Base-by-base conservation (phyloP, 2,797 vertebrate genomes). In the Cossypha polioptera region DNA sequence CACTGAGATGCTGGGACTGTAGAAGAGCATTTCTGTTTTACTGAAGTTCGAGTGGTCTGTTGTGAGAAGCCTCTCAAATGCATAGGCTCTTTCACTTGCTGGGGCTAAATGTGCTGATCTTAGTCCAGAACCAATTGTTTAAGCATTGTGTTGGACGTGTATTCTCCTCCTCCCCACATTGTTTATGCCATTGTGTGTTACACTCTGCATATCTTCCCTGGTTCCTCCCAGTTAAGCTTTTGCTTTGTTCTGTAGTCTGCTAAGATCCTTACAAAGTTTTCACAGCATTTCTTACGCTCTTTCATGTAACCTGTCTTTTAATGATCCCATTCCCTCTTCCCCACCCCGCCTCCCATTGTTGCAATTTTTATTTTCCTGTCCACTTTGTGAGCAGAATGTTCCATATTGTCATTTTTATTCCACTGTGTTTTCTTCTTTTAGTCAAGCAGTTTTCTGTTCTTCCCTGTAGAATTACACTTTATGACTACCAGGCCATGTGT, bases 401-500 rank as follows among this genome's bases (percentile, higher is more conserved):
- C n/a, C 73, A 47, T 90, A 71, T 61, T 45, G 75, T 38, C 15
- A 21, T 42, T 62, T 86, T 79, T 84, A 72, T 67, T 92, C 55
- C 50, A 14, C 57, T 61, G 36, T 28, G 47, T 82, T 95, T 94
- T 86, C 95, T 96, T 93, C 83, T 96, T 96, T 92, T 94, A 94
- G 84, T 96, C 88, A 97, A 96, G 67, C 61, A 86, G 47, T 97
- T 96, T 97, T 97, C 81, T 73, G 90, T 97, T 97, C 92, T 95
- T 94, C 96, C 87, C 93, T 94, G 45, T 96, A 99, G 99, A 98
- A 99, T 99, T 96, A 99, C 98, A 3, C 98, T 99, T 74, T 99
- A 99, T 95, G 99, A 99, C 98, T 99, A 99, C 96, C 99, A 99
- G 96, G 99, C 99, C 97, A 98, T 99, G 94, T 99, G 99, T 80